Evolutionary conservation across 1,140 invertebrate species (phyloP).

Genomic region (Drosophila pachea): DNA sequence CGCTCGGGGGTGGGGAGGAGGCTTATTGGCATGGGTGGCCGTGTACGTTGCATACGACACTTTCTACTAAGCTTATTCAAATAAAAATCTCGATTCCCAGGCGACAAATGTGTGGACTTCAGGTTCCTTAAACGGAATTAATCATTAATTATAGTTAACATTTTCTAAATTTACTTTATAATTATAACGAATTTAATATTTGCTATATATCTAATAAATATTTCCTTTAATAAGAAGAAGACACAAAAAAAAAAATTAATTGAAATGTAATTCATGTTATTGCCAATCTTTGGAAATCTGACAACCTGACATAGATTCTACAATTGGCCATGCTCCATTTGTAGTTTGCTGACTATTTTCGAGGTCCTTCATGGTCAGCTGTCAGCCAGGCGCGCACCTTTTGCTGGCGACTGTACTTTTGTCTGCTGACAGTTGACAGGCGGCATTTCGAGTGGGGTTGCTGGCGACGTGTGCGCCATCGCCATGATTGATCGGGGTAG

Average conservation of each 20-base stretch:
- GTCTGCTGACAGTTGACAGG: constrained; percentile 60
- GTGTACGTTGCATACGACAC: background rate
- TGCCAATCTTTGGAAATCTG: no score
- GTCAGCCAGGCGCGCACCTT: background rate
- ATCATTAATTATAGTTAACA: no score
- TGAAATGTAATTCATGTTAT: background rate
- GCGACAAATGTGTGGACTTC: background rate
- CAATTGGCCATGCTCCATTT: background rate
- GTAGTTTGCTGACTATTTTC: background rate
- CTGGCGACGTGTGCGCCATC: constrained; percentile 40
- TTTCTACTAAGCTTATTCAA: constrained; percentile 8
- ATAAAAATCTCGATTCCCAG: background rate
- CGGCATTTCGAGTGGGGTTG: constrained; percentile 50
- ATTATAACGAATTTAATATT: background rate
- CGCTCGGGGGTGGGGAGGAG: background rate
- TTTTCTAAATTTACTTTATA: no score
- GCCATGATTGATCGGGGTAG: constrained; percentile 37
- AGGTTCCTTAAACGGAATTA: background rate
- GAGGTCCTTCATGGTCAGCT: constrained; percentile 8
- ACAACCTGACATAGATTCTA: no score
- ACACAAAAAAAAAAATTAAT: background rate
- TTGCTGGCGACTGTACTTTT: constrained; percentile 47
- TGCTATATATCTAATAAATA: background rate
- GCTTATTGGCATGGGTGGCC: background rate
- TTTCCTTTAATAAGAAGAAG: background rate